These are phyloP conservation scores for Cervus canadensis DNA, from an alignment of 2,113 vertebrate genomes.

Conservation along the genomic window DNA sequence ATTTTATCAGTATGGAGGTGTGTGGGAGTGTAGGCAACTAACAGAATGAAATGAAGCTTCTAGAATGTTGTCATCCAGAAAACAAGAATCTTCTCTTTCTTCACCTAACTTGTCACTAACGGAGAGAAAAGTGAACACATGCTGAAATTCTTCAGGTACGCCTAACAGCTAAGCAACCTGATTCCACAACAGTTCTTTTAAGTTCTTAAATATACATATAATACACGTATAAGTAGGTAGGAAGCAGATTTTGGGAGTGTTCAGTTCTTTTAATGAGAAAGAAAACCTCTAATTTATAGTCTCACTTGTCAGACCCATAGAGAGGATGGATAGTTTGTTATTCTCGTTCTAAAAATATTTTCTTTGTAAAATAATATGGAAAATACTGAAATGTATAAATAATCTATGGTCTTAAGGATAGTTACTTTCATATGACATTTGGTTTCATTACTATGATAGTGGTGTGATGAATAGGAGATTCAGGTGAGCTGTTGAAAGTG, in stretches of 20 bases:
- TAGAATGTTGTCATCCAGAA: not conserved
- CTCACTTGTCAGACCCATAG: not conserved
- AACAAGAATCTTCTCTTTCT: not conserved
- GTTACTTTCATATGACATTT: not conserved
- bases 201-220: not conserved
- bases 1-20: not conserved
- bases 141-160: not conserved
- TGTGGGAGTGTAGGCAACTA: not conserved
- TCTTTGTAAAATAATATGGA: not conserved
- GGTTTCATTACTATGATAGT: not conserved
- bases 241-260: not conserved
- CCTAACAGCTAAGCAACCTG: not conserved
- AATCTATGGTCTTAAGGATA: not conserved
- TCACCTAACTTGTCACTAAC: not conserved
- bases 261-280: slow-evolving; percentile 28
- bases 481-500: not conserved
- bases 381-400: not conserved
- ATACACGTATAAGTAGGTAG: not conserved
- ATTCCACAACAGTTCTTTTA: not conserved
- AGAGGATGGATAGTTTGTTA: not conserved
- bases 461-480: not conserved
- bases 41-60: not conserved
- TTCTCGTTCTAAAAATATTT: slow-evolving; percentile 22
- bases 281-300: not conserved
- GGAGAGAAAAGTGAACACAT: not conserved